Percentiles rank a stretch among this genome's conserved stretches.
Evolutionary conservation across 2,113 vertebrate species (phyloP).

Genomic region (Myxocyprinus asiaticus): DNA sequence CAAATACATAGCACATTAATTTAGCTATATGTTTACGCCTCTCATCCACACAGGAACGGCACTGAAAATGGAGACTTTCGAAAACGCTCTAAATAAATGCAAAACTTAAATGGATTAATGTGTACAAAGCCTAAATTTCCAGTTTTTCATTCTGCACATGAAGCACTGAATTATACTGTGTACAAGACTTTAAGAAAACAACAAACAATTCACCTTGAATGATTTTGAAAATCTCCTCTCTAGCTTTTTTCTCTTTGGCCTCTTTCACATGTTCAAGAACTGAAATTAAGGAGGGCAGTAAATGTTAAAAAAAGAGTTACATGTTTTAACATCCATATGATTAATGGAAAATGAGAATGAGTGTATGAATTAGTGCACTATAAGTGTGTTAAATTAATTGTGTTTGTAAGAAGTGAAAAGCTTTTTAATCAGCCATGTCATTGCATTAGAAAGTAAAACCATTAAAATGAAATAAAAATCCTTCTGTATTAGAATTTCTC

Average conservation of each 20-base stretch:
- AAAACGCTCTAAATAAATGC: no score
- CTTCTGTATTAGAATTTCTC: no score
- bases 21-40: no score
- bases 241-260: conserved; percentile 57
- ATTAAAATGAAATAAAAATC: neutral
- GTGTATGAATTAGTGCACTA: neutral
- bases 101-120: no score
- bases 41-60: no score
- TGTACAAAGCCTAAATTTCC: no score
- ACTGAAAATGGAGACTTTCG: no score
- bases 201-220: conserved; percentile 58
- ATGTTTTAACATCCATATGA: conserved; percentile 1
- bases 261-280: conserved; percentile 63
- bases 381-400: neutral
- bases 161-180: neutral
- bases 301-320: conserved; percentile 23
- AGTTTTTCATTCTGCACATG: neutral
- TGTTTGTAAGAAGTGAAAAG: neutral
- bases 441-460: neutral
- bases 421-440: neutral
- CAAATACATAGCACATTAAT: no score
- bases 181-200: neutral
- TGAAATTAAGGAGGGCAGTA: conserved; percentile 40
- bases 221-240: conserved; percentile 57
- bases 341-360: neutral